A percentile compares a stretch with the other conserved stretches of the same genome.
Evolutionary conservation across 1,140 invertebrate species (phyloP).

Genomic region (Ips typographus): DNA sequence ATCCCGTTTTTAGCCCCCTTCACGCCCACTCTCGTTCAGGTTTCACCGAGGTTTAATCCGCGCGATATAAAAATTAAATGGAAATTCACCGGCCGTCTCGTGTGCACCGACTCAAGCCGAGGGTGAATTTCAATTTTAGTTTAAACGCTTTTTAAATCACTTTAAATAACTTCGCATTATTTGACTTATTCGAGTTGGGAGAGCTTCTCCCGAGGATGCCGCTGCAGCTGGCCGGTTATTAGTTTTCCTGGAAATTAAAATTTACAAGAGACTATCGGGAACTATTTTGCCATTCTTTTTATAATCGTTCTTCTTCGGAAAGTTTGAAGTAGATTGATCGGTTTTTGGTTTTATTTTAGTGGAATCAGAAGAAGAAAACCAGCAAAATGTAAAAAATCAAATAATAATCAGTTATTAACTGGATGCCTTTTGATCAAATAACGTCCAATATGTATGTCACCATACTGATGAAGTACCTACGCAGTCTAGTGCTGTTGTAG

Average conservation of each 20-base stretch:
- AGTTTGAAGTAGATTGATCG: no score
- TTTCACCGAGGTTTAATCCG: constrained; percentile 44
- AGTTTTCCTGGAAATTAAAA: constrained; percentile 6
- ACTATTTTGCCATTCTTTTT: no score
- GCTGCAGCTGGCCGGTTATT: constrained; percentile 10
- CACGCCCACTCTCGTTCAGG: background rate
- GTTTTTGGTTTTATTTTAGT: no score
- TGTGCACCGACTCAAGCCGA: constrained; percentile 33
- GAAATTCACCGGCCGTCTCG: constrained; percentile 43
- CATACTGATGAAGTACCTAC: no score
- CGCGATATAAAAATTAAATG: constrained; percentile 51
- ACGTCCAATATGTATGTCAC: no score
- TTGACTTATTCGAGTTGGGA: constrained; percentile 33
- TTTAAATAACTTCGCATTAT: constrained; percentile 42
- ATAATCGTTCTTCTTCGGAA: no score
- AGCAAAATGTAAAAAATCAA: no score
- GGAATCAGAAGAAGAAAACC: no score
- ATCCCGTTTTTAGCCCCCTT: constrained; percentile 32
- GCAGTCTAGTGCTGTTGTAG: no score
- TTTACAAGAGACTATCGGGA: background rate
- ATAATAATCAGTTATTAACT: no score
- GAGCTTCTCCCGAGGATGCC: background rate
- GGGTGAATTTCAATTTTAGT: constrained; percentile 51
- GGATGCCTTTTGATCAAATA: no score
- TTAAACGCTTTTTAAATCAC: constrained; percentile 52